Evolutionary conservation across 2,888 invertebrate species (phyloP).

Genomic region (Tridacna crocea): DNA sequence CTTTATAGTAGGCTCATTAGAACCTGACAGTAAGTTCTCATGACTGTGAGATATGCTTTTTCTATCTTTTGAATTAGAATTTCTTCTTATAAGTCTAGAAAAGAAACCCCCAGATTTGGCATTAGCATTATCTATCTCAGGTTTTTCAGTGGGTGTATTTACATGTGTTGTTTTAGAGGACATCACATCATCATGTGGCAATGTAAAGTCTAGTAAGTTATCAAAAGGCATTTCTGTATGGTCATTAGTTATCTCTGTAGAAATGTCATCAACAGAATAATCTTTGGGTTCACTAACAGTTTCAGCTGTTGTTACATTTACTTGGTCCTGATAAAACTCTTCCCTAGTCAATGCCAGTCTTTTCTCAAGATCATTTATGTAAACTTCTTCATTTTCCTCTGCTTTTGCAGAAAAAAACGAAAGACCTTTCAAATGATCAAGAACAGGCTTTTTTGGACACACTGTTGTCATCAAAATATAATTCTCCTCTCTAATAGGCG

Average conservation of each 20-base stretch:
- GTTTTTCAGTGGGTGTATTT: slow-evolving; percentile 29
- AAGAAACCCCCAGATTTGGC: slow-evolving; percentile 73
- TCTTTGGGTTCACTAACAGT: not conserved
- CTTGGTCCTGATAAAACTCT: not conserved
- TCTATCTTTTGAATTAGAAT: slow-evolving; percentile 72
- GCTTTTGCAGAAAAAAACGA: slow-evolving; percentile 32
- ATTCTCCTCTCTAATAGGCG: slow-evolving; percentile 70
- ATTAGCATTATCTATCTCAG: slow-evolving; percentile 36
- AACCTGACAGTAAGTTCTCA: slow-evolving; percentile 72
- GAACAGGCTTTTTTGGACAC: slow-evolving; percentile 59
- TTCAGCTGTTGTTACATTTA: slow-evolving; percentile 1
- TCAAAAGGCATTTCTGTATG: slow-evolving; percentile 58
- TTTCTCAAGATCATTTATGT: slow-evolving; percentile 45
- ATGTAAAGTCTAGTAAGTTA: slow-evolving; percentile 58
- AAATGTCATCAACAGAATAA: not conserved
- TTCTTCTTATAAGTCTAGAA: slow-evolving; percentile 75
- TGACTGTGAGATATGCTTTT: slow-evolving; percentile 75
- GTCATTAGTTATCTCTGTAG: not conserved
- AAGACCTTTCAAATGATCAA: slow-evolving; percentile 15
- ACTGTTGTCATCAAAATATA: slow-evolving; percentile 77
- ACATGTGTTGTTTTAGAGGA: slow-evolving; percentile 33
- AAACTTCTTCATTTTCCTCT: slow-evolving; percentile 34
- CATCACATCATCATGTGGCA: slow-evolving; percentile 61
- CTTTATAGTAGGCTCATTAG: slow-evolving; percentile 63
- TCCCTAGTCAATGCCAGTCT: not conserved